phyloP scores from a whole-genome alignment of 2,888 invertebrate genomes.

The Patella depressa region DNA sequence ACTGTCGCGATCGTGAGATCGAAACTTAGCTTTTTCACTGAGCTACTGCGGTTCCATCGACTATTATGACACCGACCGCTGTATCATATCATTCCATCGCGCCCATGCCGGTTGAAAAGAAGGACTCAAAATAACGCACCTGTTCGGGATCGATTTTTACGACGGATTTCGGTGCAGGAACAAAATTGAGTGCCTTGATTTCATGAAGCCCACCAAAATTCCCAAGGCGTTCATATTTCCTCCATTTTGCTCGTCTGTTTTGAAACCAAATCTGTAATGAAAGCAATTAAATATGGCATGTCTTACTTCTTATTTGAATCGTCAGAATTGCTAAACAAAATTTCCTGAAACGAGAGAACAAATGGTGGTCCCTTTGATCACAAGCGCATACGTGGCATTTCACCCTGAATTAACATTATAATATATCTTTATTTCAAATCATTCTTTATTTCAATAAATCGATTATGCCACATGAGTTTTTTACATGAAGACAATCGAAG shows the following conservation, averaged over 20 bases:
- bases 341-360: background rate
- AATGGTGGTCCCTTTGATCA: background rate
- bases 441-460: too few species aligned
- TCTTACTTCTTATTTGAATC: background rate
- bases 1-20: too few species aligned
- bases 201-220: constrained; percentile 65
- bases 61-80: too few species aligned
- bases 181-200: constrained; percentile 55
- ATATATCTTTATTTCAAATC: too few species aligned
- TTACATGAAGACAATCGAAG: too few species aligned
- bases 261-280: constrained; percentile 64
- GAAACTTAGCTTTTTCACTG: too few species aligned
- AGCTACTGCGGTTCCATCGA: too few species aligned
- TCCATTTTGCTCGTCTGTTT: constrained; percentile 64
- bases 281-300: background rate
- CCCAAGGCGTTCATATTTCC: constrained; percentile 63
- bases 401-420: too few species aligned
- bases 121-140: constrained; percentile 24
- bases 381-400: too few species aligned
- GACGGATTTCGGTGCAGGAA: constrained; percentile 57
- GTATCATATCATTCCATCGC: too few species aligned
- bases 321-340: background rate
- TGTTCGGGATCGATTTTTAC: constrained; percentile 33
- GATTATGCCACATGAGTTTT: too few species aligned
- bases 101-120: background rate